Evolutionary conservation across 2,113 vertebrate genomes (phyloP).

Genomic region (Mellivora capensis): DNA sequence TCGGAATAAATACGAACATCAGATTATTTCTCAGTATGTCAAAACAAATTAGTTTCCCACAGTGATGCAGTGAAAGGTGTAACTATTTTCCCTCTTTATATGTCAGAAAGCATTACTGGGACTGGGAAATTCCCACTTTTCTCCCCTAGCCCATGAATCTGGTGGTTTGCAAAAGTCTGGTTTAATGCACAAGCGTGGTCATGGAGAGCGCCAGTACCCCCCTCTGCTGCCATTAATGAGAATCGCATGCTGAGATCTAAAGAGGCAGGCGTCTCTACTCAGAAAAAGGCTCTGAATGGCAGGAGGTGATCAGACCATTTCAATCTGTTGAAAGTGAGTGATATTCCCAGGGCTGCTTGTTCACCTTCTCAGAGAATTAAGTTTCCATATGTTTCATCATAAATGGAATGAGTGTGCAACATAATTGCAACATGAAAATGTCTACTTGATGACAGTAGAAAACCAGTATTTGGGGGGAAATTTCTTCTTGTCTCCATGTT

Average conservation of each 20-base stretch:
- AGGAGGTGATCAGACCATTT: conserved; percentile 45
- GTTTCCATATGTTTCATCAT: conserved; percentile 66
- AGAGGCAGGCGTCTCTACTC: not conserved
- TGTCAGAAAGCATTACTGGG: conserved; percentile 68
- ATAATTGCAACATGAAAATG: conserved; percentile 18
- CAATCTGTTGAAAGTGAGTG: conserved; percentile 47
- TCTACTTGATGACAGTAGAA: not conserved
- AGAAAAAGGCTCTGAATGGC: conserved; percentile 24
- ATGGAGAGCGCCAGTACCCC: not conserved
- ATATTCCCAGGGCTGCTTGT: conserved; percentile 29
- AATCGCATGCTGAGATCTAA: not conserved
- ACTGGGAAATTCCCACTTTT: not conserved
- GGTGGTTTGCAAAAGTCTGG: not conserved
- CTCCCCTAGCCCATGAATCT: not conserved
- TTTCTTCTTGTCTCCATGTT: not conserved
- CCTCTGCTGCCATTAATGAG: conserved; percentile 36
- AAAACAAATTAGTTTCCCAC: conserved; percentile 74
- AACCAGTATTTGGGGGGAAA: not conserved
- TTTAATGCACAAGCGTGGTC: not conserved
- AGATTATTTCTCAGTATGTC: conserved; percentile 64
- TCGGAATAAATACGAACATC: conserved; percentile 68
- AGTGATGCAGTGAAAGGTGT: conserved; percentile 72
- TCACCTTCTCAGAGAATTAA: conserved; percentile 56
- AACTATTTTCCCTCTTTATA: conserved; percentile 69
- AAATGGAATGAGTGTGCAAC: conserved; percentile 30